These are phyloP conservation scores for Notothenia coriiceps DNA, from an alignment of 2,113 vertebrate species.

Conservation along the genomic window DNA sequence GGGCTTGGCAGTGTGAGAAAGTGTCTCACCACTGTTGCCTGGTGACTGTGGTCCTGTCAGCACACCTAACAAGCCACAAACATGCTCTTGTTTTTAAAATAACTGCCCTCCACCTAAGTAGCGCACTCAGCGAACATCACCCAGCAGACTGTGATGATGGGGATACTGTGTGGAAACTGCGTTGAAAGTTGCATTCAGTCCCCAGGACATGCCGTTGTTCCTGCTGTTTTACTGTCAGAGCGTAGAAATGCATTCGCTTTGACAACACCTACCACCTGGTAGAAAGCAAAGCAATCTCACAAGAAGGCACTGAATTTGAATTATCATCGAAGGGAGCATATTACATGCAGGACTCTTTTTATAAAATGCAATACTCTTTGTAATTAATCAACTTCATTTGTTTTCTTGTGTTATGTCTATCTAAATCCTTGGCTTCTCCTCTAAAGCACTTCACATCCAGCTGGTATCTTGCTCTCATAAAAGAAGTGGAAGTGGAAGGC, in stretches of 20 bases:
- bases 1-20: constrained; percentile 22
- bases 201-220: constrained; percentile 18
- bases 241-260: constrained; percentile 37
- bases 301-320: constrained; percentile 11
- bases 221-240: constrained; percentile 40
- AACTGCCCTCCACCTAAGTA: too few species aligned
- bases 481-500: constrained; percentile 48
- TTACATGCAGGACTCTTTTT: constrained; percentile 12
- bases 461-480: constrained; percentile 57
- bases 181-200: constrained; percentile 5
- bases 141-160: constrained; percentile 5
- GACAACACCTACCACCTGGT: constrained; percentile 22
- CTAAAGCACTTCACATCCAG: constrained; percentile 38
- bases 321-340: constrained; percentile 18
- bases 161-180: constrained; percentile 19
- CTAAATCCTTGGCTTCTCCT: constrained; percentile 51
- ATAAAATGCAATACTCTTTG: constrained; percentile 17
- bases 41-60: constrained; percentile 54
- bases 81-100: constrained; percentile 4
- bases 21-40: constrained; percentile 51
- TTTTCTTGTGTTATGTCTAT: constrained; percentile 35
- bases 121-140: constrained; percentile 19
- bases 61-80: constrained; percentile 27
- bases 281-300: constrained; percentile 13
- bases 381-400: constrained; percentile 37